phyloP scores from a whole-genome alignment of 2,888 invertebrate genomes.

The Eutolmus rufibarbis region DNA sequence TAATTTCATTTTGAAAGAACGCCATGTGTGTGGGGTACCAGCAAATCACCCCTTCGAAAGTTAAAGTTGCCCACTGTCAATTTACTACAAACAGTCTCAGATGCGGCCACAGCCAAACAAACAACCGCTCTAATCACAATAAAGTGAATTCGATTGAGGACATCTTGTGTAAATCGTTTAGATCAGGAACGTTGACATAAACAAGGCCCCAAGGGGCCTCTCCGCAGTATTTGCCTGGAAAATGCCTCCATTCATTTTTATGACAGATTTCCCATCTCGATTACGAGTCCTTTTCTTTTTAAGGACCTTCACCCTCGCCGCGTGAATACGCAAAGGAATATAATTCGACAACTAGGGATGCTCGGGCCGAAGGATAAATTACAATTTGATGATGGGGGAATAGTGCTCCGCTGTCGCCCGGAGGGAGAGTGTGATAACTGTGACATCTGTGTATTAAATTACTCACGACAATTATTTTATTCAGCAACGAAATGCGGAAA shows the following conservation, averaged over 20 bases:
- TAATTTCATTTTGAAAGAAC: conserved; percentile 31
- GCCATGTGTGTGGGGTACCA: conserved; percentile 33
- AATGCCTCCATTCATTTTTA: conserved; percentile 53
- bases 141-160: conserved; percentile 48
- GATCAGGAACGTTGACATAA: conserved; percentile 59
- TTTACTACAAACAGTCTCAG: conserved; percentile 33
- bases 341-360: conserved; percentile 17
- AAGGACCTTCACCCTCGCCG: not conserved
- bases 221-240: conserved; percentile 50
- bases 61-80: conserved; percentile 37
- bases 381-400: conserved; percentile 61
- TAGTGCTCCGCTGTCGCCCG: conserved; percentile 58
- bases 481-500: not conserved
- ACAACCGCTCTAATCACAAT: conserved; percentile 45
- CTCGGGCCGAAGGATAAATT: conserved; percentile 52
- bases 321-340: conserved; percentile 24
- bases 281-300: conserved; percentile 51
- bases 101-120: conserved; percentile 11
- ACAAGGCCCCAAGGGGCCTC: conserved; percentile 62
- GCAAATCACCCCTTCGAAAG: conserved; percentile 1
- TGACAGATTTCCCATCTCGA: conserved; percentile 61
- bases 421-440: conserved; percentile 57
- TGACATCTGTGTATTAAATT: conserved; percentile 65
- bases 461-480: conserved; percentile 49
- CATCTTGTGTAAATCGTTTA: conserved; percentile 45